Conservation (phyloP, 2,888 invertebrate species). For the Brachycybe producta region DNA sequence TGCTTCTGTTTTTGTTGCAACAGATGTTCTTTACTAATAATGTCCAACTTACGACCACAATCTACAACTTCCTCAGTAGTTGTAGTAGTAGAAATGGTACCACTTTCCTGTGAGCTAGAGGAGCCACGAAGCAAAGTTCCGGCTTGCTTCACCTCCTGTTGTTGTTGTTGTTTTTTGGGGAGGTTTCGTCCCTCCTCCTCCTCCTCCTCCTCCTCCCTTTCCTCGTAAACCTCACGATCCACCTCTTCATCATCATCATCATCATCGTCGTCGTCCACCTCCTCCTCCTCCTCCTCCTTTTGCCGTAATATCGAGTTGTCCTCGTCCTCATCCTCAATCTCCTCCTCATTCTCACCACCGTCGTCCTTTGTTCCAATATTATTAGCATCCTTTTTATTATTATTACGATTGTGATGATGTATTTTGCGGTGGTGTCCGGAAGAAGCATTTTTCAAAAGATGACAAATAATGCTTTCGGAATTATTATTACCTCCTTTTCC, state of each 20-base stretch:
- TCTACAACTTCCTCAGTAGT: no score
- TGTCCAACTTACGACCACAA: no score
- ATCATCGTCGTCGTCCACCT: conserved; percentile 9
- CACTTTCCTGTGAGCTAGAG: no score
- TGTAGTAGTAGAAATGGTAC: no score
- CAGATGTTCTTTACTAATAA: no score
- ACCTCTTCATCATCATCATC: conserved; percentile 18
- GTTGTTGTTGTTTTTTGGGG: neutral
- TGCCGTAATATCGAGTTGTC: no score
- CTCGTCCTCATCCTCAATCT: conserved; percentile 18
- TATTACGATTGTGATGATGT: no score
- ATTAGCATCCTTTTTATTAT: neutral
- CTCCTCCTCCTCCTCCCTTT: conserved; percentile 14
- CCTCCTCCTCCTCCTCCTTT: neutral
- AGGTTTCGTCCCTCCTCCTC: neutral
- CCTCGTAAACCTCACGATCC: conserved; percentile 1
- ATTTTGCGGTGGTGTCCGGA: no score
- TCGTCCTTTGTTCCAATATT: neutral
- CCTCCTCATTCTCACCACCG: conserved; percentile 12
- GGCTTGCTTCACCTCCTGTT: neutral
- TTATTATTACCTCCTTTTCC: neutral
- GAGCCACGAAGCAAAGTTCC: no score
- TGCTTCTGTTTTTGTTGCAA: no score
- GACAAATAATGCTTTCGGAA: neutral
- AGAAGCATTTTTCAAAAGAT: neutral